Percentiles rank a stretch among this genome's conserved stretches.
Conservation (phyloP, 2,888 invertebrate species). For the Aproaerema taeniolella region DNA sequence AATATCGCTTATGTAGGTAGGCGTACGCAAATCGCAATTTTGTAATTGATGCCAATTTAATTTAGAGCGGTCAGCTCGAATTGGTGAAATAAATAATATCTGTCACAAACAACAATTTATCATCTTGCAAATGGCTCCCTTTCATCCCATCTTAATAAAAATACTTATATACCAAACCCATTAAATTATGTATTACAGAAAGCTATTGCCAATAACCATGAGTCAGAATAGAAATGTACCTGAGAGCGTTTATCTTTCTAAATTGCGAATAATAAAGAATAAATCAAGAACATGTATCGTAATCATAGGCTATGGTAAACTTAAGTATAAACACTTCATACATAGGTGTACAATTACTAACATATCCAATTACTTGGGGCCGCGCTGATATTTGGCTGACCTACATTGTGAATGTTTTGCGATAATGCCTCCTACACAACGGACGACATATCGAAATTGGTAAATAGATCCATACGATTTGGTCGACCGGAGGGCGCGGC, state of each 20-base stretch:
- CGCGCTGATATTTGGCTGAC: constrained; percentile 53
- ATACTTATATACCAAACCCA: constrained; percentile 1
- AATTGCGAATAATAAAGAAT: constrained; percentile 58
- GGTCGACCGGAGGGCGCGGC: constrained; percentile 26
- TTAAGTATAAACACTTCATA: constrained; percentile 46
- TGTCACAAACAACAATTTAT: constrained; percentile 10
- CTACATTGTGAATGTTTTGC: constrained; percentile 54
- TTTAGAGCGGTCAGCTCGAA: constrained; percentile 2
- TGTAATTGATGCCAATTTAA: constrained; percentile 14
- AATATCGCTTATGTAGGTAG: constrained; percentile 11
- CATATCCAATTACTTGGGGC: constrained; percentile 50
- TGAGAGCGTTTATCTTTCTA: constrained; percentile 48
- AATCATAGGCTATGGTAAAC: constrained; percentile 50
- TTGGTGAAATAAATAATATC: constrained; percentile 7
- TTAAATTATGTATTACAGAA: constrained; percentile 8
- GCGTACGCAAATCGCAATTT: constrained; percentile 15
- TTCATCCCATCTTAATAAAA: constrained; percentile 8
- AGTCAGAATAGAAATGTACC: constrained; percentile 21
- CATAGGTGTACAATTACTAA: constrained; percentile 58
- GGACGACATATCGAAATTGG: constrained; percentile 52
- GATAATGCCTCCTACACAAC: constrained; percentile 53
- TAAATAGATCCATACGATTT: constrained; percentile 33
- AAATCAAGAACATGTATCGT: constrained; percentile 51
- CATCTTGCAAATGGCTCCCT: constrained; percentile 6
- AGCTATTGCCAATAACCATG: constrained; percentile 16